A percentile compares a stretch with the other conserved stretches of the same genome.
Conservation (phyloP, 1,140 invertebrate species). For the Centruroides vittatus region DNA sequence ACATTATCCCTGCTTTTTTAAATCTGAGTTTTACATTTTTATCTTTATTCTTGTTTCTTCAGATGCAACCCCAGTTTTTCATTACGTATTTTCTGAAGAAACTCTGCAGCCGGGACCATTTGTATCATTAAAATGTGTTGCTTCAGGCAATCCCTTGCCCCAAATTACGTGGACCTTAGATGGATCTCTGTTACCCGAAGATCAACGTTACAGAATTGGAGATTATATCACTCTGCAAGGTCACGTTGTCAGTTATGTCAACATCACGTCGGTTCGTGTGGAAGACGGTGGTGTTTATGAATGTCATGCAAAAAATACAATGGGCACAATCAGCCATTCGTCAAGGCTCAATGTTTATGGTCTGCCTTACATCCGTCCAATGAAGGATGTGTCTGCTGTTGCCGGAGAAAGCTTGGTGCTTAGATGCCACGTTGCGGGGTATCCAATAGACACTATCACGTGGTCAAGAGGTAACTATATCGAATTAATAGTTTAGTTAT, state of each 20-base stretch:
- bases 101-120: slow-evolving; percentile 74
- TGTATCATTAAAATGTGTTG: slow-evolving; percentile 63
- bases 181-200: slow-evolving; percentile 46
- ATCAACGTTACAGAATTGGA: slow-evolving; percentile 15
- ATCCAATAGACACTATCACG: slow-evolving; percentile 27
- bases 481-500: background rate
- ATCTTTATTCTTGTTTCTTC: slow-evolving; percentile 36
- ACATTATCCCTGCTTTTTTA: too few relatives aligned
- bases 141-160: slow-evolving; percentile 61
- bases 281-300: slow-evolving; percentile 76
- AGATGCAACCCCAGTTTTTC: slow-evolving; percentile 70
- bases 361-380: slow-evolving; percentile 21
- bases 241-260: slow-evolving; percentile 31
- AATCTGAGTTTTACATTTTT: background rate
- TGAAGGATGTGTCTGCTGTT: slow-evolving; percentile 33
- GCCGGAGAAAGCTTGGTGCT: slow-evolving; percentile 30
- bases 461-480: slow-evolving; percentile 25
- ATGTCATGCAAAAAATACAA: slow-evolving; percentile 62
- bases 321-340: slow-evolving; percentile 55
- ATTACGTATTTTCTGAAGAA: slow-evolving; percentile 49
- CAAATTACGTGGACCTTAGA: slow-evolving; percentile 65
- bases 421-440: slow-evolving; percentile 22
- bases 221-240: slow-evolving; percentile 19
- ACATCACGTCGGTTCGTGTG: slow-evolving; percentile 65
- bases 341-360: slow-evolving; percentile 65